Base-by-base conservation (phyloP, 1,140 invertebrate species). In the Pachyrhynchus sulphureomaculatus region DNA sequence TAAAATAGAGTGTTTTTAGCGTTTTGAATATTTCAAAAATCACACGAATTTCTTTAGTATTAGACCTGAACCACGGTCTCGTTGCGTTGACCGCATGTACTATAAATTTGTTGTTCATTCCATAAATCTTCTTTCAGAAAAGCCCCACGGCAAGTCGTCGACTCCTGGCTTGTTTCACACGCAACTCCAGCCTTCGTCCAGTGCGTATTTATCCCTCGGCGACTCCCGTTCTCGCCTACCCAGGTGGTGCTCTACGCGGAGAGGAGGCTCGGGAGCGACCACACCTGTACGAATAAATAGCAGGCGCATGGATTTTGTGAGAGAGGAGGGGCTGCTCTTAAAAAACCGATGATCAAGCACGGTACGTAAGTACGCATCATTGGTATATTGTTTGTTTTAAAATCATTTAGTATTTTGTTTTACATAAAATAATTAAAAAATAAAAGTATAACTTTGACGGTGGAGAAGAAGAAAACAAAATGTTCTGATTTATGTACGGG, bases 231-330 rank as follows among this genome's bases (percentile, higher is more conserved):
- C 84, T 87, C 86, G 33, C 84, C 87, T 44, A 83, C 80, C 52
- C 80, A 87, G 69, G 80, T 78, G 29, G 77, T 79, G 79, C 48
- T 78, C 79, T 29, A 85, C 85, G 20, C 80, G 94, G 54, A 96
- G 86, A 26, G 82, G 77, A 37, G 83, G 86, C 8, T 90, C 89
- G 0, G 92, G 92, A 2, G 89, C 91, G 9, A 90, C 92, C 42
- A 94, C 93, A 17, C 94, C 94, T 8, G 93, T 96, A 33, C 84
- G 94, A 53, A 97, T 96, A 96, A 81, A 95, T 81, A 95, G 96
- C 70, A 96, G 93, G 2, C 93, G 93, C 8, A 93, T 96, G 77
- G 94, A 96, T 75, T 97, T 97, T 75, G 94, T 96, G 76, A 84
- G 91, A 2, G 92, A 92, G 0, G 93, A 93, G 34, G 82, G 95